Percentiles rank a stretch among this genome's conserved stretches.
Conservation (phyloP, 2,797 vertebrate genomes). For the Loris lydekkerianus region DNA sequence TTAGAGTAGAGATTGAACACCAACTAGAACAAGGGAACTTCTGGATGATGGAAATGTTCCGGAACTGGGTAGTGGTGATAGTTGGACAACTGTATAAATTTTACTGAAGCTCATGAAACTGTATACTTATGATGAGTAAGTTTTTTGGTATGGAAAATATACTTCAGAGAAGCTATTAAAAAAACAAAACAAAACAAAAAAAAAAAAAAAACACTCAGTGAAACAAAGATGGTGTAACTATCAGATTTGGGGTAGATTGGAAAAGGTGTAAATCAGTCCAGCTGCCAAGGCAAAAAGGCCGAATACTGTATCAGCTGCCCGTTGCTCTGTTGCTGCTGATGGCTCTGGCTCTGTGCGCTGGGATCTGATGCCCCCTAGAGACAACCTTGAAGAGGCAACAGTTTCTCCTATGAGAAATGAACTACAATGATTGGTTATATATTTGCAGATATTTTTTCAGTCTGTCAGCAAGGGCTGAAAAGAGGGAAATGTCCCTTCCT, state of each 20-base stretch:
- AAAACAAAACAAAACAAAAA: background rate
- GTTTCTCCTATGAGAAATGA: conserved; percentile 18
- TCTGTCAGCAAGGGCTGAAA: conserved; percentile 10
- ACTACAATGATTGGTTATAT: background rate
- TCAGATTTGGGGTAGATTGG: background rate
- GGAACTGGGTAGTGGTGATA: background rate
- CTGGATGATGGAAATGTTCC: background rate
- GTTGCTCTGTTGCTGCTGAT: background rate
- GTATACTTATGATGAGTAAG: background rate
- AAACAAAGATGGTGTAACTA: background rate
- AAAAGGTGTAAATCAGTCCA: accelerated
- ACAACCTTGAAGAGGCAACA: background rate
- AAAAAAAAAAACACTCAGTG: background rate
- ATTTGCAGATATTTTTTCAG: background rate
- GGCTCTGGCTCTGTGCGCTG: background rate
- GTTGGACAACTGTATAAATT: background rate
- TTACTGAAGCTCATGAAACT: background rate
- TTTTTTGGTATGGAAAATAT: background rate
- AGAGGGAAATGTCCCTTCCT: background rate
- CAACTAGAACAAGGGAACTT: background rate
- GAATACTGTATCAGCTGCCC: background rate
- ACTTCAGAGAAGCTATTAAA: background rate
- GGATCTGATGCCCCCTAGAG: conserved; percentile 78
- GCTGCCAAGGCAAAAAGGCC: background rate
- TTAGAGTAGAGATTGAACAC: background rate